Evolutionary conservation across 2,888 invertebrate species (phyloP), one percentile per base, ranked within the genome.

Genomic region (Ligdia adustata): DNA sequence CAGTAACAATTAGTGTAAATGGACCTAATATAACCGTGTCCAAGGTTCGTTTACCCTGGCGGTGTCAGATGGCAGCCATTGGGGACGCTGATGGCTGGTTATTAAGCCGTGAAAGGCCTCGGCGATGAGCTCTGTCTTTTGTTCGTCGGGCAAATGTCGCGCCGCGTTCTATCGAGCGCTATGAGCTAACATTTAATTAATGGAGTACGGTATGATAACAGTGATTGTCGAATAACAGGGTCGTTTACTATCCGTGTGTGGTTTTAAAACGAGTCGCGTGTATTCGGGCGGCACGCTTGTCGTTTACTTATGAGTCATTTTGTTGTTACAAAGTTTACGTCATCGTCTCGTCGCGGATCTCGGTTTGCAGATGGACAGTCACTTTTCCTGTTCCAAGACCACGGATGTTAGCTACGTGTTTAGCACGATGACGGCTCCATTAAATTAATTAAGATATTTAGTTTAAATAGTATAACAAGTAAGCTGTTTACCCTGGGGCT

Each of bases 1-100:
- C 67, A 57, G 60, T 66, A 60, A 64, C 59, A 75, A 76, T 79
- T 75, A 75, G 58, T 63, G 65, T 63, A 71, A 75, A 79, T 80
- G 69, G 70, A 64, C 62, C 57, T 62, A 65, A 72, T 67, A 59
- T 61, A 68, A 52, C 43, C 57, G 46, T 42, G 44, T 52, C 57
- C 40, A 28, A 34, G 34, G 65, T 62, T 52, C 69, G 64, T 71
- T 66, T 59, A 70, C 67, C 69, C 56, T 43, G 48, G 49, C 64
- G 66, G 56, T 64, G 66, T 65, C 62, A 71, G 60, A 64, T 60
- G 61, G 54, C 60, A 48, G 55, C 54, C 56, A 60, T 64, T 49
- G 64, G 49, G 49, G 57, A 34, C 61, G 50, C 60, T 69, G 70
- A 71, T 65, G 61, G 60, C 57, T 55, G 53, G 69, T 62, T 72